Evolutionary conservation across 2,888 invertebrate species (phyloP), one percentile per base, ranked within the genome.

Genomic region (Meteorus colon): DNA sequence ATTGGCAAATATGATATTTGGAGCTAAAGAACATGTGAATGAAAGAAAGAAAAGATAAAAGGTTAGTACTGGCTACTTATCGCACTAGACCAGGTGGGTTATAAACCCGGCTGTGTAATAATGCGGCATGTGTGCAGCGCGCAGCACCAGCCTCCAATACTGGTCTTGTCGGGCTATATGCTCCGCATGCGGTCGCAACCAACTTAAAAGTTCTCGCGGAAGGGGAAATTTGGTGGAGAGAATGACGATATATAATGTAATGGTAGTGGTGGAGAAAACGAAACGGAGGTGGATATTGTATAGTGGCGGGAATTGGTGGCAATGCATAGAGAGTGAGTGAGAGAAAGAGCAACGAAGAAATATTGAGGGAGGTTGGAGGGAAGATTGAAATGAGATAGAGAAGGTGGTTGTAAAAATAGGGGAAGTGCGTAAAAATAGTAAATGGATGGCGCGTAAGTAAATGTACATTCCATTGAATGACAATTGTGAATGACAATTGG

Each of bases 301-400:
- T 16, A 63, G 34, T 63, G 29, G 63, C 34, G 63, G 31, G 34
- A 34, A 63, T 34, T 31, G 63, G 34, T 29, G n/a, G n/a, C 29
- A n/a, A 63, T 29, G n/a, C 29, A 63, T 34, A 63, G 72, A 63
- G 72, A 63, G 63, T 45, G 72, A 63, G 72, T 63, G 72, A 63
- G 60, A 67, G 60, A 71, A 34, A 72, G 72, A 74, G 70, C 34
- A 72, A 19, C 19, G 51, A 59, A 27, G n/a, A 29, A 34, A 29
- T 34, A n/a, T 63, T 63, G 63, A 55, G 55, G 55, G 19, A 55
- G 55, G 48, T n/a, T n/a, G 16, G 16, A 48, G n/a, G 16, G 45
- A 45, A 45, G 48, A 66, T 66, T 45, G 37, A 66, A 45, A 34
- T 66, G 27, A 19, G 66, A 66, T 37, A 34, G 45, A 37, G 16